Evolutionary conservation across 2,113 vertebrate genomes (phyloP), one percentile per base, ranked within the genome.

Genomic region (Ariopsis seemanni): DNA sequence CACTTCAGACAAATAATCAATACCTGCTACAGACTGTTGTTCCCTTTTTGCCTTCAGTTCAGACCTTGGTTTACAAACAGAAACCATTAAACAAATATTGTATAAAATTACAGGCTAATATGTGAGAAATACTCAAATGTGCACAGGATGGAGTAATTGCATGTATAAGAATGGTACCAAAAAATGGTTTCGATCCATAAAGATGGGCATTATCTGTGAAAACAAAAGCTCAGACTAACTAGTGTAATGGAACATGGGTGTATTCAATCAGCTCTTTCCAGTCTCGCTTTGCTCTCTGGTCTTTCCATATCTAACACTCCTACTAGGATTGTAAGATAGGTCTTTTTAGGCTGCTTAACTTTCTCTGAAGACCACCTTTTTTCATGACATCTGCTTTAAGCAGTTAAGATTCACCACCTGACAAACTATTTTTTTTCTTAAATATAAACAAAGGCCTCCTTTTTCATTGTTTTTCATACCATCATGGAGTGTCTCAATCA

Each of bases 181-280:
- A 62, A 55, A n/a, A 85, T 69, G 71, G 74, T 82, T 74, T 72
- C 25, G 65, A 83, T 88, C 67, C 27, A 62, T 85, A 60, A 84
- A 85, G 58, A 83, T n/a, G 22, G 52, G 65, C 30, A 63, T 65
- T 87, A 87, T 82, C 65, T 87, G n/a, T 62, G 65, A 74, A 74
- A 88, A 78, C 67, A 79, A 63, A 83, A 80, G 86, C 86, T 60
- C 22, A 60, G 27, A 50, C 53, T 53, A 75, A 82, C 69, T 80
- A 77, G 78, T 60, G 83, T 84, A 87, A 83, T 71, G 77, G 82
- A 75, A 85, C 11, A 86, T 90, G 90, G 90, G 88, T 84, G 90
- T 84, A 83, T 83, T 86, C 80, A 85, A 86, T 87, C 78, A 85
- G 58, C 67, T 85, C 67, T 82, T 53, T 48, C 79, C 34, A 27